Evolutionary conservation across 2,113 vertebrate species (phyloP), one percentile per base, ranked within the genome.

Genomic region (Diadophis punctatus): DNA sequence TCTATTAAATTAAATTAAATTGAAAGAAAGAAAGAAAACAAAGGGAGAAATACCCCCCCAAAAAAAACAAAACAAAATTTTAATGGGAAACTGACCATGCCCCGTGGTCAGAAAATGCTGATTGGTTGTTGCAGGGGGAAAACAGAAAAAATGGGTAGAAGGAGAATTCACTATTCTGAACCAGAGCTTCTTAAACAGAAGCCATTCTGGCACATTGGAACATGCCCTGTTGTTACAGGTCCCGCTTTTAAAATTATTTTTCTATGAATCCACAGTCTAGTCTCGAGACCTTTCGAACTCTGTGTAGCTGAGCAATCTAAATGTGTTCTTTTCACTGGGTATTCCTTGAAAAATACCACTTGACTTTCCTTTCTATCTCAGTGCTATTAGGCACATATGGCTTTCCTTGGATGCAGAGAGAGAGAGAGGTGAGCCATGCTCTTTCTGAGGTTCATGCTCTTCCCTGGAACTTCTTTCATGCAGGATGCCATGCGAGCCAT

Each of bases 401-500:
- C 48, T 34, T 60, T 14, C 14, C 30, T 86, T 39, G 18, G 56
- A 4, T 87, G 27, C 11, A 22, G n/a, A 53, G 56, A 34, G 58
- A 22, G n/a, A 53, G 56, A 34, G 58, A 74, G 34, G n/a, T 43
- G 49, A 20, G n/a, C 7, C 8, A 9, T 30, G 27, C 8, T 22
- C 16, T 48, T 55, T 51, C 10, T 3, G 30, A 34, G 11, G 18
- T 20, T 51, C 49, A 60, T 14, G 4, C 53, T 51, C 55, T 63
- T 51, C 46, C 23, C 53, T 58, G 30, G 10, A 39, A 23, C 39
- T 94, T 91, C 92, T 90, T 46, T 93, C 27, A 51, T 90, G 27
- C 93, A 98, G 98, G 96, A 93, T 3, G 98, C 98, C 49, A 98
- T 98, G 98, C 68, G 51, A 16, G 90, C 97, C 94, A 98, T 98